Percentiles rank a stretch among this genome's conserved stretches.
These are phyloP conservation scores for Hydrozoanthus tunicans DNA, from an alignment of 64 coral and sea anemone genomes.

Conservation along the genomic window DNA sequence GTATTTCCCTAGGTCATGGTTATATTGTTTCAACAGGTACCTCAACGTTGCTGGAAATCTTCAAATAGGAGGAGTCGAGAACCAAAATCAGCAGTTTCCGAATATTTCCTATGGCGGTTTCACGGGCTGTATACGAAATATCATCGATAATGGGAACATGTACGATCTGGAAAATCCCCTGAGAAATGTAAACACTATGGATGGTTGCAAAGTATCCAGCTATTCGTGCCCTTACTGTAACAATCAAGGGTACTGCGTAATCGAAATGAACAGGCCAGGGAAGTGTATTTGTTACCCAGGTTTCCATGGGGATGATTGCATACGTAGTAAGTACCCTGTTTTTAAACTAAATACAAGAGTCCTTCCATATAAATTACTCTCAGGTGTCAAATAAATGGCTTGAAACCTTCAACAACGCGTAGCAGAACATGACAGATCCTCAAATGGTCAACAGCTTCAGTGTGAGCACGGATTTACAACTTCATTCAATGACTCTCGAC, in stretches of 20 bases:
- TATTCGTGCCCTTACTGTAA: slow-evolving; percentile 53
- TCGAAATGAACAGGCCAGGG: slow-evolving; percentile 53
- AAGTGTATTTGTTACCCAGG: slow-evolving; percentile 85
- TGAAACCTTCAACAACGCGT: too few species aligned
- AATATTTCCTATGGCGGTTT: slow-evolving; percentile 71
- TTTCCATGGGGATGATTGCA: slow-evolving; percentile 61
- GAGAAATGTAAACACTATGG: slow-evolving; percentile 49
- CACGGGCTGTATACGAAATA: slow-evolving; percentile 83
- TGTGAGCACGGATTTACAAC: too few species aligned
- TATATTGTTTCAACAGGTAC: slow-evolving; percentile 41
- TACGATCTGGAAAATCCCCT: slow-evolving; percentile 83
- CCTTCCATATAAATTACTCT: too few species aligned
- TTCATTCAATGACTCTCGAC: too few species aligned
- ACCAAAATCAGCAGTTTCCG: slow-evolving; percentile 53
- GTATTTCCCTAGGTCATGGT: neutral
- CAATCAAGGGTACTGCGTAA: slow-evolving; percentile 81
- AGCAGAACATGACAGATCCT: too few species aligned
- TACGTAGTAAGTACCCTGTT: slow-evolving; percentile 55
- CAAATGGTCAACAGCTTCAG: too few species aligned
- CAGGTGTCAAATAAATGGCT: too few species aligned
- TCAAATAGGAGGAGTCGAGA: slow-evolving; percentile 85
- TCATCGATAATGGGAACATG: slow-evolving; percentile 71
- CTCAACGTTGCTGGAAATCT: slow-evolving; percentile 78
- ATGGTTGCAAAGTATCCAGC: slow-evolving; percentile 53
- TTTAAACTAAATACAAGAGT: neutral